phyloP scores from a whole-genome alignment of 2,113 vertebrate genomes.

The Petaurus breviceps region DNA sequence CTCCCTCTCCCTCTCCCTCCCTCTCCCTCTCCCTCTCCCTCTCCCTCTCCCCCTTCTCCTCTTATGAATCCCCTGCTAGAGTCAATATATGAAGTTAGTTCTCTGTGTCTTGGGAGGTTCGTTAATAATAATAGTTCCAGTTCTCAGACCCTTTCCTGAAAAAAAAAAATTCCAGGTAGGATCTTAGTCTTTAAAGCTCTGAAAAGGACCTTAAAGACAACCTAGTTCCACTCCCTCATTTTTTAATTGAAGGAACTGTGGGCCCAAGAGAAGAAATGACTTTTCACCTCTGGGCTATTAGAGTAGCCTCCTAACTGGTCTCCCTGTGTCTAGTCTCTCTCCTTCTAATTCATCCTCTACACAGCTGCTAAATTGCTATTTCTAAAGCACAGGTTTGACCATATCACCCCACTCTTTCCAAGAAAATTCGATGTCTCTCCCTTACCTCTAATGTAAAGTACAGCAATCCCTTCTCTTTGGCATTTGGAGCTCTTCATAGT shows the following conservation, averaged over 20 bases:
- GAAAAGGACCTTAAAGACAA: neutral
- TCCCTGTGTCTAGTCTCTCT: neutral
- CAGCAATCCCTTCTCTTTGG: neutral
- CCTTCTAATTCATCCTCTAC: neutral
- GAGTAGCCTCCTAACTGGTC: neutral
- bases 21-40: neutral
- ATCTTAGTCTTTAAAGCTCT: neutral
- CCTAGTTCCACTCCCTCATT: neutral
- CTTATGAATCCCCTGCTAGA: slow-evolving; percentile 7
- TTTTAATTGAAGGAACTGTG: neutral
- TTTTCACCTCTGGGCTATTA: neutral
- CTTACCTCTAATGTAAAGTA: neutral
- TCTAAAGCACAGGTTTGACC: neutral
- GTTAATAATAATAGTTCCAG: slow-evolving; percentile 38
- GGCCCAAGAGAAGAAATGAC: neutral
- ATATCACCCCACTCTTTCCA: neutral
- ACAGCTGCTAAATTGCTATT: neutral
- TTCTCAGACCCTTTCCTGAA: slow-evolving; percentile 19
- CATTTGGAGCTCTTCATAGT: neutral
- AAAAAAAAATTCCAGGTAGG: slow-evolving; percentile 44
- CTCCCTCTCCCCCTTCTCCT: neutral
- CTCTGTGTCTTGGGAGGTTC: slow-evolving; percentile 42
- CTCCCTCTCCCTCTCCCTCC: neutral
- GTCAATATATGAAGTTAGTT: slow-evolving; percentile 12
- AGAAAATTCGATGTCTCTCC: neutral